Evolutionary conservation across 2,888 invertebrate genomes (phyloP), one percentile per base, ranked within the genome.

Genomic region (Elmis aenea): DNA sequence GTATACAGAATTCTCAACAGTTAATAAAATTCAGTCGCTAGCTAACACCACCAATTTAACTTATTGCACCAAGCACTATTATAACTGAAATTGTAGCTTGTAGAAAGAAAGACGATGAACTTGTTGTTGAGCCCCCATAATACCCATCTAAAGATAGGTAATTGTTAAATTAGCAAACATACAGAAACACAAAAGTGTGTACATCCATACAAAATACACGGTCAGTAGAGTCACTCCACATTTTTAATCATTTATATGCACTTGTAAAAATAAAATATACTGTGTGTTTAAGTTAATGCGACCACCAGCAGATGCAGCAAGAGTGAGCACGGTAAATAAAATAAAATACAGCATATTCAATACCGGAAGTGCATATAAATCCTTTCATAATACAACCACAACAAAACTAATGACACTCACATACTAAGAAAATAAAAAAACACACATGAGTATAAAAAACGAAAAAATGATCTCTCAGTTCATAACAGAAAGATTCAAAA

Each of bases 41-140:
- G 9, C 9, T 5, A 18, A 18, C 8, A 8, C 6, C 24, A 24
- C 14, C 12, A 32, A 37, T 42, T 42, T 45, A 41, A 47, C 43
- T 45, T 13, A 53, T 52, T 50, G 52, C 55, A 56, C 54, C 50
- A 38, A 52, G 51, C 54, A 57, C 55, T 51, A 61, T 51, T 51
- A 61, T 30, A 48, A 60, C 47, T 50, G 59, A 57, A 58, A 62
- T 58, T 55, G 64, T 57, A 55, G 62, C 63, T 58, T 59, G 62
- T 48, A 65, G 61, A 48, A 50, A 51, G 46, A 54, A 51, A 54
- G 54, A 58, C 51, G 58, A 51, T 48, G 58, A 52, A 58, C 61
- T 61, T 52, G 61, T 51, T 44, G 62, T 53, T 39, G 63, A 59
- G 51, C 60, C 62, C 52, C 60, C 53, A 53, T 55, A 59, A 54